Conservation (phyloP, 2,888 invertebrate genomes). For the Eurois occulta region DNA sequence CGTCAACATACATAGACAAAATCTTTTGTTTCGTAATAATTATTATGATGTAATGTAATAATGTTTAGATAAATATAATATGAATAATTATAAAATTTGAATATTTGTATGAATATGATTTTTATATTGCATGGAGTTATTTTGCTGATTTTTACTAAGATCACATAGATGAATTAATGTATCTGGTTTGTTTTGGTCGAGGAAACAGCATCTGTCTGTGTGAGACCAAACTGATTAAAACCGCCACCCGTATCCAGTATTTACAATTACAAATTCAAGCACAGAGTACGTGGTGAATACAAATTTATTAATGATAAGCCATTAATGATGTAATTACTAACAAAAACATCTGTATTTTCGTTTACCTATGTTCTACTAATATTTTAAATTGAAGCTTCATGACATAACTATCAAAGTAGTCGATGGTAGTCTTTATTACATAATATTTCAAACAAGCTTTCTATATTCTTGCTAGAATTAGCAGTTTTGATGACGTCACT, state of each 20-base stretch:
- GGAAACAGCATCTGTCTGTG: not conserved
- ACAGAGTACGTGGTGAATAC: not conserved
- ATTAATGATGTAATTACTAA: not conserved
- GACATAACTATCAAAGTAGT: not conserved
- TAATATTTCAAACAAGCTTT: not conserved
- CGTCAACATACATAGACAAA: too few relatives aligned
- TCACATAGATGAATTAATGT: not conserved
- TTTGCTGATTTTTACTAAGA: not conserved
- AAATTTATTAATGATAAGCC: not conserved
- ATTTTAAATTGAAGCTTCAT: not conserved
- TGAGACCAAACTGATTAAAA: not conserved
- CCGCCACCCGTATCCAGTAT: not conserved
- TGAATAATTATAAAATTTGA: too few relatives aligned
- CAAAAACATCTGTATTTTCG: not conserved
- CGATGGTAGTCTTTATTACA: constrained; percentile 10
- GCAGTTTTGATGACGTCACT: not conserved
- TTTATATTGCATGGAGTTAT: not conserved
- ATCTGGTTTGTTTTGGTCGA: not conserved
- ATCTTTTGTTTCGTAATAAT: too few relatives aligned
- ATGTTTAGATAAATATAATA: too few relatives aligned
- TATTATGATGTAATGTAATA: too few relatives aligned
- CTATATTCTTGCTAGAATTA: not conserved
- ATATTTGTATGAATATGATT: not conserved
- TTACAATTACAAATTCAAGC: not conserved
- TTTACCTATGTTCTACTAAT: not conserved